Evolutionary conservation across 2,888 invertebrate species (phyloP).

Genomic region (Lochmaea crataegi): DNA sequence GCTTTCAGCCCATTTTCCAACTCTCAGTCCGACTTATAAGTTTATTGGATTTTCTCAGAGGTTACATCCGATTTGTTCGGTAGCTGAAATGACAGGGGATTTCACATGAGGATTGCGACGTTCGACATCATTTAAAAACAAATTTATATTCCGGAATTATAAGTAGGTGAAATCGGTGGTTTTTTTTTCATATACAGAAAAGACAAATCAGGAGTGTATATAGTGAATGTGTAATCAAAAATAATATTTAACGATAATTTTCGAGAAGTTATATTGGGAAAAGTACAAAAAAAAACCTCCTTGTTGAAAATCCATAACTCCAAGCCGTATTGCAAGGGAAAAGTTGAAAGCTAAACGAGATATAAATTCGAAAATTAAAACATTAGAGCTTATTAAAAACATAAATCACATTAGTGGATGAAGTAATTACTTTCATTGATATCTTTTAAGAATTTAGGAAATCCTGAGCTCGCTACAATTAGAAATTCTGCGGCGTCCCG

Average conservation of each 20-base stretch:
- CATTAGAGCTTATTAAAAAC: constrained; percentile 56
- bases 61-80: constrained; percentile 49
- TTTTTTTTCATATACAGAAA: too few species aligned
- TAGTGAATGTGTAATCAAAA: too few species aligned
- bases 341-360: constrained; percentile 34
- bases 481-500: constrained; percentile 50
- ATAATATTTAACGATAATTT: not conserved
- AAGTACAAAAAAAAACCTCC: too few species aligned
- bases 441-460: constrained; percentile 61
- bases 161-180: not conserved
- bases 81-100: constrained; percentile 29
- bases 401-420: constrained; percentile 55
- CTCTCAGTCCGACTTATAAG: constrained; percentile 49
- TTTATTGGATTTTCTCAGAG: constrained; percentile 52
- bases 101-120: constrained; percentile 8
- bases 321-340: not conserved
- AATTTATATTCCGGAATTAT: not conserved
- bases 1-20: constrained; percentile 54
- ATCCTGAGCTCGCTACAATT: constrained; percentile 57
- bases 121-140: constrained; percentile 5
- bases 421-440: constrained; percentile 60
- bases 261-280: not conserved
- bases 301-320: not conserved
- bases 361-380: constrained; percentile 52
- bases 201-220: too few species aligned